Evolutionary conservation across 1,140 invertebrate genomes (phyloP).

Genomic region (Trypoxylus dichotomus): DNA sequence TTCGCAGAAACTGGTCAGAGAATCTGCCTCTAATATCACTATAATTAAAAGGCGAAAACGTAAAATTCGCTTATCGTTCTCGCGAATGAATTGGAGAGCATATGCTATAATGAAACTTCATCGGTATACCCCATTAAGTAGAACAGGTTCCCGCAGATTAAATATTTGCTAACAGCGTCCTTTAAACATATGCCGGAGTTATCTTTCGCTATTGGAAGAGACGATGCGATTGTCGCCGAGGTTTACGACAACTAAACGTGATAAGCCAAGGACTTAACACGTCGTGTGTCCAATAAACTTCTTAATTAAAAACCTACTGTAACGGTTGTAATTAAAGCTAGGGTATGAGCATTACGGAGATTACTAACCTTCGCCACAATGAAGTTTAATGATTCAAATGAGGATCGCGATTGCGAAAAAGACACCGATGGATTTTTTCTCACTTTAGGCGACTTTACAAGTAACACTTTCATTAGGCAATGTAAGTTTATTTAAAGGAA

Average conservation of each 20-base stretch:
- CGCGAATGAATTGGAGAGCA: background rate
- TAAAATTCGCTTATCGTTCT: background rate
- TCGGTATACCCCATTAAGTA: background rate
- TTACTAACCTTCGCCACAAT: background rate
- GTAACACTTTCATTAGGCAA: no score
- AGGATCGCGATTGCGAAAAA: background rate
- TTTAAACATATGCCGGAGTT: background rate
- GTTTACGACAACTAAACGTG: background rate
- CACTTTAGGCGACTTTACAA: no score
- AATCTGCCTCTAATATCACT: background rate
- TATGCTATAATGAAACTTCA: background rate
- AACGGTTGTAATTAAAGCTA: background rate
- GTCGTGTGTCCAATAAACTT: background rate
- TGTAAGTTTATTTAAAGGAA: no score
- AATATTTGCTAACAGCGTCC: background rate
- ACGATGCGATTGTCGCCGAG: background rate
- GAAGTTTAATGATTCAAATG: background rate
- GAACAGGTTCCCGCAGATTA: background rate
- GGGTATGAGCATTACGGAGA: background rate
- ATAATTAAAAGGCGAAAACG: background rate
- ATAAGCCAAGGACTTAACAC: background rate
- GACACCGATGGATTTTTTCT: no score
- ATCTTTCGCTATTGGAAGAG: background rate
- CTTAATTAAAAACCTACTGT: slow-evolving; percentile 4
- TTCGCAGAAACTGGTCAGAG: background rate